phyloP scores from a whole-genome alignment of 2,888 invertebrate species.

The Scaptomyza caliginosa region DNA sequence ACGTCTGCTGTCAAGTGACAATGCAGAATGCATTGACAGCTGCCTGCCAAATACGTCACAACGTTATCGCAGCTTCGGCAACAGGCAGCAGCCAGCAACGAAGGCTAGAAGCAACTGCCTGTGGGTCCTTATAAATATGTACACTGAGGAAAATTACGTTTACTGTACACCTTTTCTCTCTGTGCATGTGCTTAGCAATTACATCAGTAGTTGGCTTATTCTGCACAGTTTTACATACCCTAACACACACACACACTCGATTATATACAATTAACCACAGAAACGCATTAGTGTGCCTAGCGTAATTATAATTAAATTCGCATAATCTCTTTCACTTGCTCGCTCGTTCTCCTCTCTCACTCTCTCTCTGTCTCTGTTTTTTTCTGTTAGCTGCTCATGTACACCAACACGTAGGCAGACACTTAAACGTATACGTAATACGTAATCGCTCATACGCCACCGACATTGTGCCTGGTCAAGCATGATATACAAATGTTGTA shows the following conservation, averaged over 20 bases:
- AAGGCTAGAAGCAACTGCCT: slow-evolving; percentile 6
- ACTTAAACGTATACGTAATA: slow-evolving; percentile 8
- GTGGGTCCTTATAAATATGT: neutral
- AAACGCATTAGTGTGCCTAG: slow-evolving; percentile 50
- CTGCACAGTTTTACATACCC: neutral
- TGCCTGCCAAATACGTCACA: slow-evolving; percentile 28
- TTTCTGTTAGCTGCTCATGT: no score
- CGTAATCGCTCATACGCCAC: slow-evolving; percentile 52
- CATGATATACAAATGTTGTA: slow-evolving; percentile 15
- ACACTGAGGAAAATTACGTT: neutral
- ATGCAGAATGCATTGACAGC: slow-evolving; percentile 48
- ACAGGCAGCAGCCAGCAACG: neutral
- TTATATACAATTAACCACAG: slow-evolving; percentile 5
- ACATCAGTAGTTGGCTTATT: slow-evolving; percentile 50
- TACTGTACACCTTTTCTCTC: neutral
- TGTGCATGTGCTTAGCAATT: slow-evolving; percentile 18
- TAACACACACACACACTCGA: neutral
- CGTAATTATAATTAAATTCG: slow-evolving; percentile 70
- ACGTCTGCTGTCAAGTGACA: slow-evolving; percentile 39
- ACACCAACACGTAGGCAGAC: no score
- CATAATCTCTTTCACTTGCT: slow-evolving; percentile 43
- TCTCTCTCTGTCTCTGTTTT: neutral
- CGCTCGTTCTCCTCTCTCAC: neutral
- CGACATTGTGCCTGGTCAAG: slow-evolving; percentile 16
- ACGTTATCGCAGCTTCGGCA: slow-evolving; percentile 29